These are phyloP conservation scores for Drosophila austrosaltans DNA, from an alignment of 2,888 invertebrate genomes.

Conservation along the genomic window DNA sequence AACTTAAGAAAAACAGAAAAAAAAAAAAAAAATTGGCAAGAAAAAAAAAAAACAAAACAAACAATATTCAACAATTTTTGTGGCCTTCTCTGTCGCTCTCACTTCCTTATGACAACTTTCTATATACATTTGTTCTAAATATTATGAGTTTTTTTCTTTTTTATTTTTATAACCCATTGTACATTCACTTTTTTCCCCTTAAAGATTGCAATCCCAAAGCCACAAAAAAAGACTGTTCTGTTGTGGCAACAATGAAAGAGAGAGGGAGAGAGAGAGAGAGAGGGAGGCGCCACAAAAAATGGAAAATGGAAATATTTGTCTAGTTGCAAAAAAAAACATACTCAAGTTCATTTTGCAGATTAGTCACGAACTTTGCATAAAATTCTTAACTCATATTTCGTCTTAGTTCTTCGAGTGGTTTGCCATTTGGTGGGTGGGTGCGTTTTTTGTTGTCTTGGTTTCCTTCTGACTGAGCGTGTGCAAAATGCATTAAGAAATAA, in stretches of 20 bases:
- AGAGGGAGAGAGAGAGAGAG: no score
- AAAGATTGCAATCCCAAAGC: conserved; percentile 37
- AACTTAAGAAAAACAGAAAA: background rate
- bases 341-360: conserved; percentile 68
- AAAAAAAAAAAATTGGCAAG: background rate
- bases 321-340: conserved; percentile 54
- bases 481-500: conserved; percentile 55
- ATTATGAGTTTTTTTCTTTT: background rate
- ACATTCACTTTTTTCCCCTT: conserved; percentile 15
- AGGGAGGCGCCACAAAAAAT: conserved; percentile 6
- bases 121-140: conserved; percentile 6
- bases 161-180: conserved; percentile 2
- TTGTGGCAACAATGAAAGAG: conserved; percentile 22
- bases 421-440: conserved; percentile 20
- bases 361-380: conserved; percentile 78
- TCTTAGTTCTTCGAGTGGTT: conserved; percentile 23
- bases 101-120: background rate
- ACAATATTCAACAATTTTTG: conserved; percentile 4
- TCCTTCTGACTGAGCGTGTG: conserved; percentile 55
- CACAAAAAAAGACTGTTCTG: conserved; percentile 26
- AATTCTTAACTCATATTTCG: conserved; percentile 56
- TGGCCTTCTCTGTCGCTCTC: background rate
- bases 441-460: background rate
- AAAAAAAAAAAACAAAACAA: background rate
- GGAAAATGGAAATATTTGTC: conserved; percentile 28